Conservation (phyloP, 2,888 invertebrate species). For the Furcula furcula region DNA sequence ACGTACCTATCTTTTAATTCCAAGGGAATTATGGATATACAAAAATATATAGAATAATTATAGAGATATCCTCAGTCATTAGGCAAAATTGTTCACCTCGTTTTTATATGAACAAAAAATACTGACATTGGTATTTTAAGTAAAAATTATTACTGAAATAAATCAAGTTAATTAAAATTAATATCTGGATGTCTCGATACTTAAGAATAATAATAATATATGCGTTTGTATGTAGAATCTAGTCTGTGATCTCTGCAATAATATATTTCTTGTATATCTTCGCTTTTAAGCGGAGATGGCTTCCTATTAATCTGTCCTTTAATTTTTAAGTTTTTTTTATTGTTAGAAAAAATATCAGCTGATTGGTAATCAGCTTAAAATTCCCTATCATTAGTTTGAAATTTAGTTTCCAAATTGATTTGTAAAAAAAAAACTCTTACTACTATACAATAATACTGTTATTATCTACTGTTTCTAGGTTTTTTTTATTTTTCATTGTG, state of each 20-base stretch:
- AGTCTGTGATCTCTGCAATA: conserved; percentile 79
- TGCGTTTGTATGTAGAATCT: conserved; percentile 58
- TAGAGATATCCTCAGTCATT: not conserved
- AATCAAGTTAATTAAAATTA: not conserved
- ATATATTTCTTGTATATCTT: conserved; percentile 25
- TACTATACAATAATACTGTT: too few species aligned
- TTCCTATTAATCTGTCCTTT: conserved; percentile 64
- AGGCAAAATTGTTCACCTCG: too few species aligned
- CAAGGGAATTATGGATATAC: not conserved
- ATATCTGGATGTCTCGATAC: not conserved
- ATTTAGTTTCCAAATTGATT: not conserved
- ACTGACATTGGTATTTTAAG: too few species aligned
- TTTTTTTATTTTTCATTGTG: too few species aligned
- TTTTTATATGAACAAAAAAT: too few species aligned
- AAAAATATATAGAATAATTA: not conserved
- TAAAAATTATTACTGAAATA: too few species aligned
- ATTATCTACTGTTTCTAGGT: too few species aligned
- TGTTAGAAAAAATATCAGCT: conserved; percentile 18
- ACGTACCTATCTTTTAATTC: not conserved
- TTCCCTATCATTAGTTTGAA: not conserved
- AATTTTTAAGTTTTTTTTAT: conserved; percentile 19
- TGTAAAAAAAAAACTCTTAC: too few species aligned
- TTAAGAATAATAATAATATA: conserved; percentile 4
- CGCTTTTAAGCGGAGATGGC: conserved; percentile 19
- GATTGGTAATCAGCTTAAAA: conserved; percentile 5